These are phyloP conservation scores for Cyrtodaria siliqua DNA, from an alignment of 2,888 invertebrate genomes.

Conservation along the genomic window DNA sequence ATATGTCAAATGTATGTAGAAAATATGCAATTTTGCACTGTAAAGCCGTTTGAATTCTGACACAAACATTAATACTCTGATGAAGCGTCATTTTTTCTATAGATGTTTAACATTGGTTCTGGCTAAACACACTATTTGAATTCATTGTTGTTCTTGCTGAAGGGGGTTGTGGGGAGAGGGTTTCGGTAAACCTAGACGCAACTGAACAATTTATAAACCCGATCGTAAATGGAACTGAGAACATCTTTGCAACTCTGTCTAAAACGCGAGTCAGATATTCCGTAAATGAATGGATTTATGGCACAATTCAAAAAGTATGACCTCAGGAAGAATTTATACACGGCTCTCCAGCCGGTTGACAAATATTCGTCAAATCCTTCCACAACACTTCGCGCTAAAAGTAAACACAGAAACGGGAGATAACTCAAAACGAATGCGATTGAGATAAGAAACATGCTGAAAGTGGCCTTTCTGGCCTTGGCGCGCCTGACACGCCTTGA, in stretches of 20 bases:
- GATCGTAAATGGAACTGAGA: background rate
- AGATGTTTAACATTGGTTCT: too few species aligned
- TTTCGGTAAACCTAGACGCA: too few species aligned
- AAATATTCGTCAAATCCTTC: conserved; percentile 52
- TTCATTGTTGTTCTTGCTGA: too few species aligned
- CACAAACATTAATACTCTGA: too few species aligned
- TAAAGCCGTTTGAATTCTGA: too few species aligned
- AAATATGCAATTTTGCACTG: too few species aligned
- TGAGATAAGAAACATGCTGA: conserved; percentile 67
- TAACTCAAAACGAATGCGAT: conserved; percentile 65
- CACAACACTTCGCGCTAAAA: conserved; percentile 45
- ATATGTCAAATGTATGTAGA: too few species aligned
- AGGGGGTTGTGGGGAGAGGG: too few species aligned
- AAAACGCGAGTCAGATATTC: conserved; percentile 65
- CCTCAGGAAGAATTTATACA: conserved; percentile 66
- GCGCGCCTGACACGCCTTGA: conserved; percentile 37
- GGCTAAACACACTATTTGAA: too few species aligned
- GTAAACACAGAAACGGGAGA: conserved; percentile 63
- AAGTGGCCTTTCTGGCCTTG: conserved; percentile 66
- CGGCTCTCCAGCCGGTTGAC: conserved; percentile 38
- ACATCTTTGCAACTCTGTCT: conserved; percentile 40
- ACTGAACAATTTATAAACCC: too few species aligned
- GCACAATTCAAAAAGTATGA: conserved; percentile 72
- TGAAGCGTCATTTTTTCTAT: too few species aligned
- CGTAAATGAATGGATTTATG: conserved; percentile 74